phyloP scores from a whole-genome alignment of 2,113 vertebrate species.

The Crotalus viridis region DNA sequence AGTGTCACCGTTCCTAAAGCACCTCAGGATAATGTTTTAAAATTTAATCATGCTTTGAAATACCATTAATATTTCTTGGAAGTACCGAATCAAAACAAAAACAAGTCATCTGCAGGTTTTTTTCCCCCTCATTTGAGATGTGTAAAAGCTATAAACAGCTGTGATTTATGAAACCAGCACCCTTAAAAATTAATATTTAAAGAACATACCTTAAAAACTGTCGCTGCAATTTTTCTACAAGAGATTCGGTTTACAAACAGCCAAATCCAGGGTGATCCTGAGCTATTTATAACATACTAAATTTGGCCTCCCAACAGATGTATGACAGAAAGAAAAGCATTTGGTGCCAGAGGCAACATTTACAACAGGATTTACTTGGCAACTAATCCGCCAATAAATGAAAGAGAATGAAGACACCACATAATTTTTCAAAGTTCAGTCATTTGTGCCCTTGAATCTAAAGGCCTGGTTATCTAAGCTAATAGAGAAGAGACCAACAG shows the following conservation, averaged over 20 bases:
- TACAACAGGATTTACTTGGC: slow-evolving; percentile 34
- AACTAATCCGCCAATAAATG: slow-evolving; percentile 36
- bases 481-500: neutral
- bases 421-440: neutral
- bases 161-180: neutral
- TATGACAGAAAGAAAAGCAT: slow-evolving; percentile 44
- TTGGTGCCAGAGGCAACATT: slow-evolving; percentile 39
- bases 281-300: slow-evolving; percentile 73
- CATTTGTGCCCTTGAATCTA: neutral
- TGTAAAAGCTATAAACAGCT: slow-evolving; percentile 17
- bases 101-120: slow-evolving; percentile 27
- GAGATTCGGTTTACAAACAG: slow-evolving; percentile 39
- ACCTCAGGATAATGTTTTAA: slow-evolving; percentile 34
- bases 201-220: slow-evolving; percentile 63
- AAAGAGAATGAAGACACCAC: neutral
- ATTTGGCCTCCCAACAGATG: slow-evolving; percentile 72
- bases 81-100: neutral
- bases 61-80: slow-evolving; percentile 4
- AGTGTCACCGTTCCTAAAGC: slow-evolving; percentile 28
- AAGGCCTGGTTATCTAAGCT: neutral
- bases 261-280: slow-evolving; percentile 52
- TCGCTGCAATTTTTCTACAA: slow-evolving; percentile 47
- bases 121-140: slow-evolving; percentile 18
- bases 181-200: slow-evolving; percentile 35
- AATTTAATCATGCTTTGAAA: slow-evolving; percentile 37